phyloP scores from a whole-genome alignment of 1,140 invertebrate genomes.

The Elymnias hypermnestra region DNA sequence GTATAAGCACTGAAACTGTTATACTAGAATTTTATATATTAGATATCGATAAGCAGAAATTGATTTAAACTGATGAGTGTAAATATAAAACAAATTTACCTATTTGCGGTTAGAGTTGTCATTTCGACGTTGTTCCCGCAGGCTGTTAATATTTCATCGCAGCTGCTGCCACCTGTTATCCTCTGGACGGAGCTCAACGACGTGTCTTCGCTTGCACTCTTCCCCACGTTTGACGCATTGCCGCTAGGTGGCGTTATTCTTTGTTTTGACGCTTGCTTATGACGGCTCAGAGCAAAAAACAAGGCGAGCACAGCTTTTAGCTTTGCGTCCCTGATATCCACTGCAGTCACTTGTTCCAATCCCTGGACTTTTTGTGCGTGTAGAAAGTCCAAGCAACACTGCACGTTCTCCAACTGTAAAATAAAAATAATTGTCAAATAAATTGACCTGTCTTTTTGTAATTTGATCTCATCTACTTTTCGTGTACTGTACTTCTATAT shows the following conservation, averaged over 20 bases:
- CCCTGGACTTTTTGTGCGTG: slow-evolving; percentile 90
- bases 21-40: too few species aligned
- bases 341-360: slow-evolving; percentile 90
- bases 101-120: slow-evolving; percentile 65
- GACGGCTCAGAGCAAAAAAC: slow-evolving; percentile 94
- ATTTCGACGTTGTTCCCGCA: slow-evolving; percentile 64
- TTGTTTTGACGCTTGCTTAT: slow-evolving; percentile 94
- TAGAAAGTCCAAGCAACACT: slow-evolving; percentile 89
- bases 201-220: slow-evolving; percentile 58
- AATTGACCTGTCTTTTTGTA: background rate
- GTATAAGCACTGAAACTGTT: too few species aligned
- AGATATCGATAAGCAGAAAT: too few species aligned
- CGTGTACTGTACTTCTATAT: too few species aligned
- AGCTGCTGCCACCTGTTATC: slow-evolving; percentile 69
- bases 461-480: too few species aligned
- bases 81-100: slow-evolving; percentile 35
- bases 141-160: slow-evolving; percentile 67
- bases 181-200: slow-evolving; percentile 61
- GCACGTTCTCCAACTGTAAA: slow-evolving; percentile 95
- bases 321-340: slow-evolving; percentile 92
- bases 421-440: slow-evolving; percentile 40
- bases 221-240: slow-evolving; percentile 48
- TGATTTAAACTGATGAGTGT: too few species aligned
- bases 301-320: slow-evolving; percentile 94
- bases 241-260: slow-evolving; percentile 72